Evolutionary conservation across 2,888 invertebrate genomes (phyloP), one percentile per base, ranked within the genome.

Genomic region (Protonemura montana): DNA sequence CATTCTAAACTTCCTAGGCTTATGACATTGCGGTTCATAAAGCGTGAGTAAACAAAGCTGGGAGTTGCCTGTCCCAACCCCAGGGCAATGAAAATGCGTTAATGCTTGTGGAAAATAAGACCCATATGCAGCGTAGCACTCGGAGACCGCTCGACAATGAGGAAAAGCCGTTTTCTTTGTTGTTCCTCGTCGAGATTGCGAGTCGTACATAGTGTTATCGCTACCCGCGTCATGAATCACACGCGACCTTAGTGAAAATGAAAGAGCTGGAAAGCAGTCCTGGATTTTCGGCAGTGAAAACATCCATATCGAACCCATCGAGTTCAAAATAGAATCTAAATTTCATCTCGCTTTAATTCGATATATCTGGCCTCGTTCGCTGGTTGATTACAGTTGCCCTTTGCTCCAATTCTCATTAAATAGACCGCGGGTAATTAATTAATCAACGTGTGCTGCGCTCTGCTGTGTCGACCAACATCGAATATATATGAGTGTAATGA

Each of bases 351-450:
- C n/a, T 10, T 1, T 59, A 59, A 59, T 59, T 59, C 59, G 59
- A 59, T 21, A 59, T 59, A 59, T 59, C 59, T 59, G 59, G 59
- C 59, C 16, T 59, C 13, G 59, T 2, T 59, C 16, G 59, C 16
- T 59, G 7, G 59, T 59, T 59, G 59, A 59, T 59, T 59, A 59
- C 59, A 59, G 59, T 59, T 59, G 59, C 59, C 59, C 59, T 59
- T 59, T 59, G 59, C 59, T 59, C 59, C 59, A 3, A 59, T 59
- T 59, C 59, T 59, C 59, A 59, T 59, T 59, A 59, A 59, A 59
- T 59, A 59, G 59, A 21, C 59, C 21, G n/a, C n/a, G 59, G 59
- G 7, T 59, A 59, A 59, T 59, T 59, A 59, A 59, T 59, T 59
- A 59, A 59, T 59, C 59, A 21, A 59, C 59, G 59, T n/a, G n/a